Evolutionary conservation across 2,888 invertebrate species (phyloP).

Genomic region (Pseudococcus longispinus): DNA sequence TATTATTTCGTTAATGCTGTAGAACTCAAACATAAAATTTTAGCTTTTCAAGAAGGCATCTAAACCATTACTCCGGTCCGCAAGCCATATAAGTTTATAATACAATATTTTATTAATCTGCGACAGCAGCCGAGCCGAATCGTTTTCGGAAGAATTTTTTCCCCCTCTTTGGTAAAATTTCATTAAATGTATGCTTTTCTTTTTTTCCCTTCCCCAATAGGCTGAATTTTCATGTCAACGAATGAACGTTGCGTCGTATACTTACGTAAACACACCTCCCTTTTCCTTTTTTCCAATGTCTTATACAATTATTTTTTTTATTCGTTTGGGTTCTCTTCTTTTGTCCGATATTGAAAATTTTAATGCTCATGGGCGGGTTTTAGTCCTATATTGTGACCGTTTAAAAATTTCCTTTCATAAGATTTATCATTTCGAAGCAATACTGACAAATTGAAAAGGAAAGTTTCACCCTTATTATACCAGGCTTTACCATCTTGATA

Average conservation of each 20-base stretch:
- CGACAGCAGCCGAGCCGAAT: slow-evolving; percentile 34
- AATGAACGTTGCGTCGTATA: no score
- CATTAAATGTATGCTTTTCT: not conserved
- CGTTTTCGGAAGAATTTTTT: not conserved
- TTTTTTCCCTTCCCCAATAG: not conserved
- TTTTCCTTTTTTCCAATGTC: not conserved
- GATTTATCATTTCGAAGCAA: not conserved
- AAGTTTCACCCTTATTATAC: not conserved
- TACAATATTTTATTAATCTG: slow-evolving; percentile 24
- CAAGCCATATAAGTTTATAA: slow-evolving; percentile 24
- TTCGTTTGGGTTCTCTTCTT: not conserved
- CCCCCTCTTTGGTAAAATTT: not conserved
- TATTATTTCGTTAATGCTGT: slow-evolving; percentile 31
- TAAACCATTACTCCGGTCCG: slow-evolving; percentile 1
- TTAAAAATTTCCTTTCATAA: not conserved
- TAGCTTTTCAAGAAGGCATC: slow-evolving; percentile 34
- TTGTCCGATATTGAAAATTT: not conserved
- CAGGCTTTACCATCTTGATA: not conserved
- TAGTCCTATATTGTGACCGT: not conserved
- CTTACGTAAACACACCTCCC: no score
- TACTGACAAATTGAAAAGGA: not conserved
- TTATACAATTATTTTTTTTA: not conserved
- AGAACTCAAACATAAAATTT: slow-evolving; percentile 31
- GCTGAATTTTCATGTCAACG: not conserved
- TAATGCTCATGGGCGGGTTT: not conserved